A percentile compares a stretch with the other conserved stretches of the same genome.
phyloP scores from a whole-genome alignment of 2,888 invertebrate species.

The Trachelus tabidus region DNA sequence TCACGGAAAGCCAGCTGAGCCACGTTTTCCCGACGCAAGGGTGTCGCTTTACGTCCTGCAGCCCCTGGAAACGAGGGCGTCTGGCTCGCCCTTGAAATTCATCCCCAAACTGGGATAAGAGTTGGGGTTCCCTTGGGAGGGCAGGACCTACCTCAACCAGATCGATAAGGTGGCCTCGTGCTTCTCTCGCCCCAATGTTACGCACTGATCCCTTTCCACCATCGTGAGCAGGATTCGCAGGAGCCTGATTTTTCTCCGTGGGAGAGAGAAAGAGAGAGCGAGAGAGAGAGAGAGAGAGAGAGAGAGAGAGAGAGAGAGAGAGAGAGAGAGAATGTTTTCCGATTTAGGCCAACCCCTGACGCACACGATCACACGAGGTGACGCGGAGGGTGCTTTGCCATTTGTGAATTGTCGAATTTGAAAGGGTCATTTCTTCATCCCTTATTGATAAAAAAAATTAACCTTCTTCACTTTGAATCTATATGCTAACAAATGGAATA shows the following conservation, averaged over 20 bases:
- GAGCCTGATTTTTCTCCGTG: slow-evolving; percentile 5
- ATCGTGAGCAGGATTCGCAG: background rate
- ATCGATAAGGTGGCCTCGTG: slow-evolving; percentile 58
- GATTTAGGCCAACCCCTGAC: background rate
- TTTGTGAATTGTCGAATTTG: background rate
- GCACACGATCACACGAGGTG: background rate
- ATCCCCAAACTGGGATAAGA: slow-evolving; percentile 62
- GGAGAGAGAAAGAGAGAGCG: background rate
- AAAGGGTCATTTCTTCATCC: background rate
- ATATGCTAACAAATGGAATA: background rate
- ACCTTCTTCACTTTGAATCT: background rate
- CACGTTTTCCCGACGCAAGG: background rate
- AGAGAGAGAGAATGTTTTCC: background rate
- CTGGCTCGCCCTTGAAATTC: slow-evolving; percentile 59
- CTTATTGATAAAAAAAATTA: background rate
- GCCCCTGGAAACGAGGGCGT: slow-evolving; percentile 28
- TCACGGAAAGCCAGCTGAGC: background rate
- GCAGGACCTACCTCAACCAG: slow-evolving; percentile 61
- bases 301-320: background rate
- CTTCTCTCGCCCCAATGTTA: slow-evolving; percentile 34
- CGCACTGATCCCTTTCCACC: slow-evolving; percentile 1
- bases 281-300: background rate
- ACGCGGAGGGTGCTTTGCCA: background rate
- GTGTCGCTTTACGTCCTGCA: slow-evolving; percentile 3
- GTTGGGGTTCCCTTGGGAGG: slow-evolving; percentile 48